Conservation (phyloP, 2,797 vertebrate species). For the Sus cebifrons region DNA sequence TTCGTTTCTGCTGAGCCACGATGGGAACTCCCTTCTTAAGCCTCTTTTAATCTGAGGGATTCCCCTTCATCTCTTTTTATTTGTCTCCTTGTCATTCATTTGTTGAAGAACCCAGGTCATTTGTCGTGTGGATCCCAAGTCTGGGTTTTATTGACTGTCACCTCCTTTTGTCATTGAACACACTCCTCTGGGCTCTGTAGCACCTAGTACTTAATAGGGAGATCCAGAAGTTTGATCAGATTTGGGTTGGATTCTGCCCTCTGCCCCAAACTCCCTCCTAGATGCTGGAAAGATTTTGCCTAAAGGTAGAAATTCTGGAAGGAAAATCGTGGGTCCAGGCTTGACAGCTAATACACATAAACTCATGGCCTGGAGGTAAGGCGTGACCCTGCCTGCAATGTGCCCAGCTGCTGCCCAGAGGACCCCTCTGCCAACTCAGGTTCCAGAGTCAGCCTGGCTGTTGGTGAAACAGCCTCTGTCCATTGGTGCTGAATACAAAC, state of each 20-base stretch:
- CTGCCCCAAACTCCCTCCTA: neutral
- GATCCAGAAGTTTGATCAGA: neutral
- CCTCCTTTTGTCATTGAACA: neutral
- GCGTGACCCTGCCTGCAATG: accelerated
- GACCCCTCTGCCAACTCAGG: neutral
- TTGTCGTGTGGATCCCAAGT: neutral
- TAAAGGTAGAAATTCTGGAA: constrained; percentile 20
- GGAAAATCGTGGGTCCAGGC: neutral
- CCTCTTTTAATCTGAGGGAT: neutral
- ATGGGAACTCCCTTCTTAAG: too few relatives aligned
- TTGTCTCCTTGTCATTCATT: neutral
- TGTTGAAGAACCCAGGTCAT: constrained; percentile 35
- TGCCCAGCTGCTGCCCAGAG: neutral
- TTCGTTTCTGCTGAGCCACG: too few relatives aligned
- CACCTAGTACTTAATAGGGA: neutral
- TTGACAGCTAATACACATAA: too few relatives aligned
- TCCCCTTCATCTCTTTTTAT: neutral
- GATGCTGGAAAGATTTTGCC: neutral
- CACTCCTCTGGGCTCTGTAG: neutral
- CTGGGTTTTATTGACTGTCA: neutral
- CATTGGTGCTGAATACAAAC: too few relatives aligned
- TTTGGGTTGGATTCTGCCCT: neutral
- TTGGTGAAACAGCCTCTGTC: too few relatives aligned
- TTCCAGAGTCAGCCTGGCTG: neutral
- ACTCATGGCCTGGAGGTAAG: neutral